Percentiles rank a stretch among this genome's conserved stretches.
phyloP scores from a whole-genome alignment of 2,888 invertebrate species.

The Cantharis flavilabris region DNA sequence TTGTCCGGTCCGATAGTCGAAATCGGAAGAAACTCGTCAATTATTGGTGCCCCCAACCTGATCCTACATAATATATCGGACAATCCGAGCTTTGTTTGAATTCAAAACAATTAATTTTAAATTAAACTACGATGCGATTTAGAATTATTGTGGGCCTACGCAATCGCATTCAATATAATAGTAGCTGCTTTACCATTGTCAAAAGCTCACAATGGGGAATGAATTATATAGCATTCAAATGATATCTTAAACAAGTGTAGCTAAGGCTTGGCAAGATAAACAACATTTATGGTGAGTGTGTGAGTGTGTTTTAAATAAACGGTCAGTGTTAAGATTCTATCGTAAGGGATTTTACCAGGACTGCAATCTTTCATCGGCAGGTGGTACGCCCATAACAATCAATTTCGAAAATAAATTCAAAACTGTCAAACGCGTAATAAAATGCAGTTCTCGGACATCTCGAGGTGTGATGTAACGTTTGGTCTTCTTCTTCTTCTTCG shows the following conservation, averaged over 20 bases:
- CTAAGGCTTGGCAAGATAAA: conserved; percentile 40
- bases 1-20: not conserved
- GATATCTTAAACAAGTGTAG: conserved; percentile 47
- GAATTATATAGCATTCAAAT: conserved; percentile 43
- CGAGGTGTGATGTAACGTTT: not conserved
- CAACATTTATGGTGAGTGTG: conserved; percentile 37
- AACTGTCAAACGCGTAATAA: not conserved
- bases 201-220: conserved; percentile 38
- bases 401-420: not conserved
- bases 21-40: too few relatives aligned
- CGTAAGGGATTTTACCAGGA: conserved; percentile 43
- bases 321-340: conserved; percentile 42
- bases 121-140: not conserved
- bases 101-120: not conserved
- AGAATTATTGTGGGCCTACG: conserved; percentile 5
- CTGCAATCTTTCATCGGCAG: conserved; percentile 47
- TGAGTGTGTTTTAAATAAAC: conserved; percentile 45
- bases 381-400: conserved; percentile 36
- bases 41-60: too few relatives aligned
- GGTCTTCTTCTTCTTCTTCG: not conserved
- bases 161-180: conserved; percentile 8
- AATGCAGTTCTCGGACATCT: not conserved
- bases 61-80: too few relatives aligned
- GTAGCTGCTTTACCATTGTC: conserved; percentile 29
- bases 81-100: not conserved